Conservation (phyloP, 2,797 vertebrate genomes). For the Okamejei kenojei region DNA sequence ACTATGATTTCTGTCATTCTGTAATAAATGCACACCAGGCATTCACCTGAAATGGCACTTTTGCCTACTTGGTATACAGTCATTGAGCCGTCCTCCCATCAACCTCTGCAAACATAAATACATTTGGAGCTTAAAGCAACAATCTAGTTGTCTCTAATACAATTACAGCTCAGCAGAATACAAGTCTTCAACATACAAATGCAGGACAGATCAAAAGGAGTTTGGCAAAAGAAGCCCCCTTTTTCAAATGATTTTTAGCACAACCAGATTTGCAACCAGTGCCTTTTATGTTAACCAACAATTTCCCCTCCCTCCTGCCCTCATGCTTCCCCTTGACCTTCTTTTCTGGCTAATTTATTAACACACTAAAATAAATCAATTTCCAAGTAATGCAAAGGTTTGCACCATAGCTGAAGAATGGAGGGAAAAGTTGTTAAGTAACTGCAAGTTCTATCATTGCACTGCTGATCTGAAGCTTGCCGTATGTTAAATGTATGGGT, state of each 20-base stretch:
- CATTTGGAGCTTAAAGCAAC: neutral
- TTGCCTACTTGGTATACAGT: neutral
- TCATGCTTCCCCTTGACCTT: neutral
- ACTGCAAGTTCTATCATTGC: neutral
- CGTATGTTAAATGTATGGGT: neutral
- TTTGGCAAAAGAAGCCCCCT: neutral
- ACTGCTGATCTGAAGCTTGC: neutral
- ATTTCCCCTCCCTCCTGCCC: neutral
- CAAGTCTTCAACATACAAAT: neutral
- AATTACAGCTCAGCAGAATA: neutral
- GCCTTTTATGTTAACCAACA: neutral
- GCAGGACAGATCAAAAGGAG: no score
- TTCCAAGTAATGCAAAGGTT: neutral
- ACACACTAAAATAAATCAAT: neutral
- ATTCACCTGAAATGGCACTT: neutral
- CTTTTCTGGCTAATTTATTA: neutral
- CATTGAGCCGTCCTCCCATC: neutral
- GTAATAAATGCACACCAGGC: neutral
- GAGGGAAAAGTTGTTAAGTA: neutral
- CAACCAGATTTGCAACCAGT: neutral
- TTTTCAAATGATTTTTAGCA: neutral
- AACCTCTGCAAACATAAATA: neutral
- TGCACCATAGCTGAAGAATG: neutral
- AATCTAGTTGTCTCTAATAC: neutral
- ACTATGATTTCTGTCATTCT: neutral